Evolutionary conservation across 2,113 vertebrate species (phyloP), one percentile per base, ranked within the genome.

Genomic region (Chionodraco myersi): DNA sequence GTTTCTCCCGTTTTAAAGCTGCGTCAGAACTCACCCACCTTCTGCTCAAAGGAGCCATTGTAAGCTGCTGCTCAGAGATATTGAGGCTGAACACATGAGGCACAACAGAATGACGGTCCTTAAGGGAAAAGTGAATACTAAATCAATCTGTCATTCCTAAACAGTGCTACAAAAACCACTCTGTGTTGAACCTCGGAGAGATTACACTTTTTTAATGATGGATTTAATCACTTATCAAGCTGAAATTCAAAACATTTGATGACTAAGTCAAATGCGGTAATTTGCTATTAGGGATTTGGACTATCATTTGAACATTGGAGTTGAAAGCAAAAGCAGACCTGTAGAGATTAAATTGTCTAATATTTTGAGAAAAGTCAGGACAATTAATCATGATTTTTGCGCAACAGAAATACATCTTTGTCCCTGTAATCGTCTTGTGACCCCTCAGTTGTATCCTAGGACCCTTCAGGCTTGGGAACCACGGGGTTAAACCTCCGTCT

Each of bases 11-110:
- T 56, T 73, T 56, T 73, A 75, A 67, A 26, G 65, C 75, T 58
- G 66, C 59, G 18, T 83, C 51, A 73, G 48, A 67, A 61, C 66
- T 73, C 79, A 48, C 44, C 60, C 80, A 68, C 83, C 86, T 86
- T 89, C 84, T 90, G 90, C 71, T 84, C 65, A 85, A 86, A 72
- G 77, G 86, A 85, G n/a, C 66, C 86, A 54, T 68, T 83, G 72
- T 77, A 1, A 76, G 64, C 41, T 73, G 56, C 65, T 77, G 51
- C 69, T 80, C 56, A 69, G 73, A 83, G 69, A 80, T 36, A 75
- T 59, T 11, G 10, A 44, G 75, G 63, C 49, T 3, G 36, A 85
- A 53, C 77, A 80, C 75, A 54, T 21, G 74, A 73, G 76, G 23
- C 53, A 30, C 13, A 3, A 51, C 74, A 64, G 53, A 26, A 69